phyloP scores from a whole-genome alignment of 2,797 vertebrate species.

The Acanthurus tractus region DNA sequence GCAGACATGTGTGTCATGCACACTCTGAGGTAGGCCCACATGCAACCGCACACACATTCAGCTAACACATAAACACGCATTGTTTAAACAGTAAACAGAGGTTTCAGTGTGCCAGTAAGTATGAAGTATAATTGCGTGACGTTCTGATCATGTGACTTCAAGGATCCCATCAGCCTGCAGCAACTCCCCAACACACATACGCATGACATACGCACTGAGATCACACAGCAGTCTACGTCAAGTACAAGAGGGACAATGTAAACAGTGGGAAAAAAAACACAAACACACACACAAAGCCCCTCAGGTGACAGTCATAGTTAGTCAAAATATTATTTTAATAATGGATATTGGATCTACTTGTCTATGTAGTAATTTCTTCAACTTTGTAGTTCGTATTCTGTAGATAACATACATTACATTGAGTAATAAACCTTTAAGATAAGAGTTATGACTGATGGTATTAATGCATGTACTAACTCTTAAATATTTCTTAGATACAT shows the following conservation, averaged over 20 bases:
- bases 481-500: too few relatives aligned
- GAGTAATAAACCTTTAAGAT: neutral
- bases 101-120: conserved; percentile 3
- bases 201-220: neutral
- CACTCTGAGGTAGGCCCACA: conserved; percentile 1
- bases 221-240: conserved; percentile 2
- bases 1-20: neutral
- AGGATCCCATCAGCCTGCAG: conserved; percentile 17
- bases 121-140: conserved; percentile 16
- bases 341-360: neutral
- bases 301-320: neutral
- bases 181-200: neutral
- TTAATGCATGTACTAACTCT: neutral
- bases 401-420: neutral
- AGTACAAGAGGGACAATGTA: neutral
- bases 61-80: neutral
- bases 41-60: neutral
- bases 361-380: neutral
- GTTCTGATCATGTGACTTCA: conserved; percentile 38
- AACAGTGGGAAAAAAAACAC: neutral
- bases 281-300: neutral
- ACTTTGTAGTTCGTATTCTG: neutral
- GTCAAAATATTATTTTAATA: neutral
- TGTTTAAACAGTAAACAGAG: conserved; percentile 15
- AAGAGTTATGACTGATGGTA: neutral